Percentiles rank a stretch among this genome's conserved stretches.
Evolutionary conservation across 2,113 vertebrate species (phyloP).

Genomic region (Engraulis encrasicolus): DNA sequence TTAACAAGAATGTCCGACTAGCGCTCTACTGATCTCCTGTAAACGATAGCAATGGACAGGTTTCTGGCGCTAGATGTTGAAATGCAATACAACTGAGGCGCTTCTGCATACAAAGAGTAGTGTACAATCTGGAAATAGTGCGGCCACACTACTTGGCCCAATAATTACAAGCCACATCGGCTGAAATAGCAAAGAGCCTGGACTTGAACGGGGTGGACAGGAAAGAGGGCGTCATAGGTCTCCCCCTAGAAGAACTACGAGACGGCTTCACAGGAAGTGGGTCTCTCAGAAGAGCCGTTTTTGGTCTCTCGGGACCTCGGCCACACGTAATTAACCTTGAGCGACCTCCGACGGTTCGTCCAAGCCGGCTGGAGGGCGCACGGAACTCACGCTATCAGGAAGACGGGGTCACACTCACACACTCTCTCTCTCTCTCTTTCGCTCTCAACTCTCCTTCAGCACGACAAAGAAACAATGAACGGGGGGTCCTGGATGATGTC

Average conservation of each 20-base stretch:
- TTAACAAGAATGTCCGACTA: slow-evolving; percentile 23
- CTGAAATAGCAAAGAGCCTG: slow-evolving; percentile 15
- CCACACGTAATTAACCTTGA: neutral
- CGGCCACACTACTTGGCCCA: neutral
- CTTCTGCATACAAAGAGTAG: neutral
- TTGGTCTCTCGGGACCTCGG: neutral
- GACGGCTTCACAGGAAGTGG: neutral
- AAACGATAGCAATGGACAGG: slow-evolving; percentile 43
- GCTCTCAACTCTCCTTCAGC: neutral
- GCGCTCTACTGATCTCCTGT: slow-evolving; percentile 35
- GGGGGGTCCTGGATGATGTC: neutral
- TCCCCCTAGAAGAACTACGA: neutral
- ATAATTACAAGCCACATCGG: slow-evolving; percentile 27
- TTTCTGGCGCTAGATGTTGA: slow-evolving; percentile 33
- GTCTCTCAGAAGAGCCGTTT: neutral
- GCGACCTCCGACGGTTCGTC: neutral
- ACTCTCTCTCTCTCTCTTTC: neutral
- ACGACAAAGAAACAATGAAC: neutral
- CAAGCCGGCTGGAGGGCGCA: neutral
- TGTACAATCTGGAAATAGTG: slow-evolving; percentile 41
- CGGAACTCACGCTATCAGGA: neutral
- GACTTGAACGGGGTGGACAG: neutral
- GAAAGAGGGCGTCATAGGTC: neutral
- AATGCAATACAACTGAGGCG: slow-evolving; percentile 35
- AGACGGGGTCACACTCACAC: slow-evolving; percentile 2